phyloP scores from a whole-genome alignment of 2,797 vertebrate species.

The Phrynocephalus vlangalii region DNA sequence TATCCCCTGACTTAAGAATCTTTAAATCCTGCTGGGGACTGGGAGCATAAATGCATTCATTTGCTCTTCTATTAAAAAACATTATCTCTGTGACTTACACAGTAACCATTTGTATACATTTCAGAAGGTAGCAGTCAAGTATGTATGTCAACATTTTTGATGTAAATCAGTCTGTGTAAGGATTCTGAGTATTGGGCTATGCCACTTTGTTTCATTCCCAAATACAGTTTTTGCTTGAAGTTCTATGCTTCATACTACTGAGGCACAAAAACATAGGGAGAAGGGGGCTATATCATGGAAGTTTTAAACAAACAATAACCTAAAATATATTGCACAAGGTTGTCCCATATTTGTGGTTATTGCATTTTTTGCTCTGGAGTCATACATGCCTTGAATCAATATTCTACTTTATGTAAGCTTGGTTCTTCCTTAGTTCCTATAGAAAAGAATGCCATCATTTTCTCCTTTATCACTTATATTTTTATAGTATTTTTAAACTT shows the following conservation, averaged over 20 bases:
- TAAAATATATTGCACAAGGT: conserved; percentile 51
- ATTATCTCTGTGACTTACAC: not conserved
- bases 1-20: conserved; percentile 55
- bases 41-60: conserved; percentile 24
- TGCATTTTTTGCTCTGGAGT: not conserved
- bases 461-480: conserved; percentile 46
- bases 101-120: not conserved
- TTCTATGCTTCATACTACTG: conserved; percentile 38
- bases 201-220: conserved; percentile 49
- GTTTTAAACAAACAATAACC: conserved; percentile 55
- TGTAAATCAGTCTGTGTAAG: conserved; percentile 32
- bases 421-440: conserved; percentile 63
- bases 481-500: conserved; percentile 57
- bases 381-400: conserved; percentile 69
- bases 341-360: conserved; percentile 53
- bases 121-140: conserved; percentile 29
- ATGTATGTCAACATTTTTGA: conserved; percentile 51
- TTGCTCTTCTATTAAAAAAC: conserved; percentile 7
- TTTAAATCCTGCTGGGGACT: conserved; percentile 43
- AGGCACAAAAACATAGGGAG: conserved; percentile 19
- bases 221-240: conserved; percentile 22
- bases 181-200: conserved; percentile 36
- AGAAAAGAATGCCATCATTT: conserved; percentile 61
- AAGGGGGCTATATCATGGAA: conserved; percentile 41
- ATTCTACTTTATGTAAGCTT: conserved; percentile 71